Evolutionary conservation across 2,888 invertebrate species (phyloP).

Genomic region (Halictus quadricinctus): DNA sequence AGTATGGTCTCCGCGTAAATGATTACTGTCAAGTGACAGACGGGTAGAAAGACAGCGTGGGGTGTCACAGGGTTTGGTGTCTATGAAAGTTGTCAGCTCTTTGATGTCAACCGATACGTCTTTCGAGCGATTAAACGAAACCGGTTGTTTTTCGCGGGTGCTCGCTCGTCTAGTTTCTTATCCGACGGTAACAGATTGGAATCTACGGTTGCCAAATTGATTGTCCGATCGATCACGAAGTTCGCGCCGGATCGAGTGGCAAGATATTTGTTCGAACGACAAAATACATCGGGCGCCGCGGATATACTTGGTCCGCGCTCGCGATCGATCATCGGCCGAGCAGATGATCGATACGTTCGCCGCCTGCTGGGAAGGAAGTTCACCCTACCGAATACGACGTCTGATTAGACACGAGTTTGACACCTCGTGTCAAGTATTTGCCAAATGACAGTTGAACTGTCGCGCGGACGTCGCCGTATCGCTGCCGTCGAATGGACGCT

Average conservation of each 20-base stretch:
- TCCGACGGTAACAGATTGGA: conserved; percentile 68
- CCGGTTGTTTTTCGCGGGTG: conserved; percentile 58
- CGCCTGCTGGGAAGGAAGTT: conserved; percentile 52
- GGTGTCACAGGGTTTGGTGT: not conserved
- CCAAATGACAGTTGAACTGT: conserved; percentile 42
- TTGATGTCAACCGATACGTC: conserved; percentile 50
- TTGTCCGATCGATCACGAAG: conserved; percentile 71
- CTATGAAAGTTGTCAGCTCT: conserved; percentile 22
- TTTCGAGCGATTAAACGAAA: conserved; percentile 56
- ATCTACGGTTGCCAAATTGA: conserved; percentile 67
- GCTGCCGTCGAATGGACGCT: not conserved
- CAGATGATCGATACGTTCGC: conserved; percentile 67
- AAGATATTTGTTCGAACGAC: conserved; percentile 69
- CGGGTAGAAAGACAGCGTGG: not conserved
- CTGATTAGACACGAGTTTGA: conserved; percentile 61
- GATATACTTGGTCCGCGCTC: conserved; percentile 61
- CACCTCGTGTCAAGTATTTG: conserved; percentile 43
- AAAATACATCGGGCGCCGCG: conserved; percentile 62
- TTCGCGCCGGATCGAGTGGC: conserved; percentile 68
- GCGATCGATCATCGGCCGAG: conserved; percentile 67
- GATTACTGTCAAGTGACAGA: not conserved
- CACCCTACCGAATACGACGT: conserved; percentile 50
- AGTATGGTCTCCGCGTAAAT: not conserved
- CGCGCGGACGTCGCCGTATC: not conserved
- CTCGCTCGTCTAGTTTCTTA: conserved; percentile 52